phyloP scores from a whole-genome alignment of 2,888 invertebrate genomes.

The Eucera pruinosa region DNA sequence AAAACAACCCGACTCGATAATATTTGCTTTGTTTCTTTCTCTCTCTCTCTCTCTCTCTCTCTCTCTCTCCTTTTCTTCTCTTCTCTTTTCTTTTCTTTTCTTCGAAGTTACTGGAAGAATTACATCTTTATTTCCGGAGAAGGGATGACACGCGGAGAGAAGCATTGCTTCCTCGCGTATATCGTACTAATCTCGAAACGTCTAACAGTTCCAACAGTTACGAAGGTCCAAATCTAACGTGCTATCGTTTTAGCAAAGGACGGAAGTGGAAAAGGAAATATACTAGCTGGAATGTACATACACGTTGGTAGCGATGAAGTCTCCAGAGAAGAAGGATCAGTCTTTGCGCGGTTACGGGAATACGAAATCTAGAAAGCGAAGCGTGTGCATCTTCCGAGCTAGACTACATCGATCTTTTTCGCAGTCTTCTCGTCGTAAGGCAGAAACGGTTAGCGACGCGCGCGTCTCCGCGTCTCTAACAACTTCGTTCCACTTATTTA shows the following conservation, averaged over 20 bases:
- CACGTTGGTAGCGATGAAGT: constrained; percentile 52
- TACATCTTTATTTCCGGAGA: constrained; percentile 39
- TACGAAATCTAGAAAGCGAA: constrained; percentile 43
- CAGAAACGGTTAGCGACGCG: constrained; percentile 4
- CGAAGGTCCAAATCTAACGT: constrained; percentile 63
- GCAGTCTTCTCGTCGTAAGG: constrained; percentile 43
- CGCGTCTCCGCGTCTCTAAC: too few species aligned
- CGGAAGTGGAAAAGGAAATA: constrained; percentile 73
- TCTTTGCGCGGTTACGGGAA: too few species aligned
- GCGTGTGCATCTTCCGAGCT: constrained; percentile 20
- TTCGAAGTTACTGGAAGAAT: constrained; percentile 50
- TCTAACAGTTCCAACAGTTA: constrained; percentile 55
- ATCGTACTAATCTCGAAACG: constrained; percentile 48
- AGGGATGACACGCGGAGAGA: constrained; percentile 51
- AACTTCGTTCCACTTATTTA: too few species aligned
- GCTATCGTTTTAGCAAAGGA: constrained; percentile 71
- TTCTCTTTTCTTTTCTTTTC: too few species aligned
- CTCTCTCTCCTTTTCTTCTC: too few species aligned
- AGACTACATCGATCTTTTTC: constrained; percentile 26
- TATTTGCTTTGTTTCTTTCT: too few species aligned
- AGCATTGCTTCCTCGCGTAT: constrained; percentile 37
- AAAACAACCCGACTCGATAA: constrained; percentile 51
- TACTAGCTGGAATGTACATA: constrained; percentile 68
- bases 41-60: too few species aligned
- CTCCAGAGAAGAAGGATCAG: constrained; percentile 61